Evolutionary conservation across 2,113 vertebrate species (phyloP).

Genomic region (Asarcornis scutulata): DNA sequence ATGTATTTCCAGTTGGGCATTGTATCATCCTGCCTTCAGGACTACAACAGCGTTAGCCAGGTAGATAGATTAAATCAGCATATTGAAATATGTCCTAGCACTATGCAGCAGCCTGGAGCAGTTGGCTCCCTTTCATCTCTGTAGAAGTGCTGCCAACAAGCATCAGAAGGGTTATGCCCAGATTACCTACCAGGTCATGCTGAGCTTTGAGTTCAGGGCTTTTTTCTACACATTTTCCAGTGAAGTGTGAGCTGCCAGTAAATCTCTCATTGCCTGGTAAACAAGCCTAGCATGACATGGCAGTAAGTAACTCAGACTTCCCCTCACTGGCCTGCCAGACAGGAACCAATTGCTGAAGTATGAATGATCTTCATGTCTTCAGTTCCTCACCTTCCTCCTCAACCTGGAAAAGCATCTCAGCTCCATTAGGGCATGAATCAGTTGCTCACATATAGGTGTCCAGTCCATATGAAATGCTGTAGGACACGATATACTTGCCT

Average conservation of each 20-base stretch:
- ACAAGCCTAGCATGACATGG: accelerated
- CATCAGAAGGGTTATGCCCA: neutral
- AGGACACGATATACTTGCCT: neutral
- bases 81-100: slow-evolving; percentile 58
- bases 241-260: neutral
- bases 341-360: neutral
- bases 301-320: neutral
- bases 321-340: neutral
- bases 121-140: neutral
- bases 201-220: neutral
- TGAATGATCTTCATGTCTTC: neutral
- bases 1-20: neutral
- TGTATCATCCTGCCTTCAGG: neutral
- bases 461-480: neutral
- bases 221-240: neutral
- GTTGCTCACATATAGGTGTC: neutral
- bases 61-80: slow-evolving; percentile 68
- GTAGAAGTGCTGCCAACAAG: neutral
- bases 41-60: neutral
- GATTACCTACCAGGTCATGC: neutral
- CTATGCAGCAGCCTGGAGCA: neutral
- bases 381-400: neutral
- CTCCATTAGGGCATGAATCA: neutral
- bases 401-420: neutral
- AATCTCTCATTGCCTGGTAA: neutral